Base-by-base conservation (phyloP, 2,888 invertebrate species). In the Drosophila peninsularis region DNA sequence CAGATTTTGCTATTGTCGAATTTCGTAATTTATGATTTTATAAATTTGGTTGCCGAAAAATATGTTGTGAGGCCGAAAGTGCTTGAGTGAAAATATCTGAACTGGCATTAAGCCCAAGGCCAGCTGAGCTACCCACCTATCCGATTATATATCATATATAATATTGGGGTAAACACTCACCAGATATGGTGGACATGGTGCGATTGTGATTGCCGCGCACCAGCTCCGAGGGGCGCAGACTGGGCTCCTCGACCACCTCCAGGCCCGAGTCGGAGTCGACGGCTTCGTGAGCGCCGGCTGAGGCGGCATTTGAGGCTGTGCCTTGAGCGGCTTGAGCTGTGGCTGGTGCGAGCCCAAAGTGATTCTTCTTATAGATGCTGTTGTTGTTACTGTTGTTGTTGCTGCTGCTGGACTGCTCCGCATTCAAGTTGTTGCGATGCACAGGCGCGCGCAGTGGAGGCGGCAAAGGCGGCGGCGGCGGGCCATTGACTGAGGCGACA, bases 401-500 rank as follows among this genome's bases (percentile, higher is more conserved):
- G 67, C 62, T 81, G 60, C 24, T 82, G 66, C 27, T 42, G 7
- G 63, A 34, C 14, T 71, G 64, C 13, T 88, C 90, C 5, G 55
- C 52, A 55, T 76, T 79, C 24, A 80, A 62, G 62, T 84, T 89
- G 67, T 79, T 84, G 44, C 72, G 82, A 4, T 84, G 80, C 5
- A 75, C 58, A 0, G 93, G 92, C 0, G 93, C 93, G 5, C 93
- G 93, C 1, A 94, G 91, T 0, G 94, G 93, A 0, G 94, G 94
- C 0, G 95, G 95, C 17, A 96, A 94, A 0, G 96, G 96, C 0
- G 96, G 96, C 0, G 96, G 96, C 0, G 96, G 96, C 0, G 96
- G 95, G 0, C 95, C 92, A 72, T 80, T 91, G 1, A 83, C 92
- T 91, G 5, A 7, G n/a, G 11, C 30, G 10, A 41, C 10, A 49